Evolutionary conservation across 2,113 vertebrate species (phyloP).

Genomic region (Ginglymostoma cirratum): DNA sequence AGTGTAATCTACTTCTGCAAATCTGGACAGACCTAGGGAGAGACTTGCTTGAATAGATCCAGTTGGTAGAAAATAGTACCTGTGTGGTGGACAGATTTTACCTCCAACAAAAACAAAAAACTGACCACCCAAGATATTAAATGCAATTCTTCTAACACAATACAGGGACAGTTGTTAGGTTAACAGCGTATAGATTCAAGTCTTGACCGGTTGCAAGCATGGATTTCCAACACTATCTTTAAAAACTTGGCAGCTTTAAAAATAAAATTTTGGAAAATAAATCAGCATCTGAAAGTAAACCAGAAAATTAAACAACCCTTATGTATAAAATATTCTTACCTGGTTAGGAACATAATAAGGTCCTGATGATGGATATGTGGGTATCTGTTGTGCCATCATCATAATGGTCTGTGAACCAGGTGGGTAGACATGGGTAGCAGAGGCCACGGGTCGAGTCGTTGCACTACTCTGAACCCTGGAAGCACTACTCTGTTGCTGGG

Average conservation of each 20-base stretch:
- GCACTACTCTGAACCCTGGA: slow-evolving; percentile 75
- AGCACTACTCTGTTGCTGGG: slow-evolving; percentile 72
- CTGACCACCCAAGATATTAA: neutral
- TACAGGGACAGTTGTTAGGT: neutral
- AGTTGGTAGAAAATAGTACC: neutral
- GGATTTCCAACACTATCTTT: neutral
- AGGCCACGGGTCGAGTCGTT: slow-evolving; percentile 73
- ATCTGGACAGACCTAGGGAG: neutral
- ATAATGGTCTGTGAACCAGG: slow-evolving; percentile 93
- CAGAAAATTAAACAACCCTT: neutral
- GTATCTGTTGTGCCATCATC: slow-evolving; percentile 82
- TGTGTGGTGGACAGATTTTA: neutral
- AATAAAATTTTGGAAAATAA: neutral
- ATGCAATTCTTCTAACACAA: neutral
- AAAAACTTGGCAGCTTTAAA: neutral
- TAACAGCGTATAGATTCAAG: neutral
- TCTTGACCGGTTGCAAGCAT: neutral
- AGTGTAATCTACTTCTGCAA: neutral
- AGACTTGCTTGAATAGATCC: neutral
- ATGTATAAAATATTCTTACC: slow-evolving; percentile 57
- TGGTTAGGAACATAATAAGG: slow-evolving; percentile 86
- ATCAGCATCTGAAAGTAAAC: neutral
- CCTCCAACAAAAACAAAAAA: neutral
- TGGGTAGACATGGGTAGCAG: slow-evolving; percentile 82
- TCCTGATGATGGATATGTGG: slow-evolving; percentile 79